Evolutionary conservation across 1,140 invertebrate species (phyloP).

Genomic region (Melipona quadrifasciata): DNA sequence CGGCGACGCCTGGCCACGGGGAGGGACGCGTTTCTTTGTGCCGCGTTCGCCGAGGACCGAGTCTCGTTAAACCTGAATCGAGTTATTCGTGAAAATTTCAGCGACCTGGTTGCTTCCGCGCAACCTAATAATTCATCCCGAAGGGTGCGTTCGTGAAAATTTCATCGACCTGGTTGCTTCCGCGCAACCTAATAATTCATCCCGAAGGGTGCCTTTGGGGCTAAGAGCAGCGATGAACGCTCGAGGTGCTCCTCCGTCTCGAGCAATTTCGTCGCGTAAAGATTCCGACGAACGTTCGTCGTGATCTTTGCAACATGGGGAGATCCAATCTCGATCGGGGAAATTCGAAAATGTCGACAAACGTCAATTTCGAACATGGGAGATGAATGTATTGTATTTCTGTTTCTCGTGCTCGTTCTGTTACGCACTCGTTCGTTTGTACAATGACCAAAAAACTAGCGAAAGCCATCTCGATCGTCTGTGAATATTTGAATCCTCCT

Average conservation of each 20-base stretch:
- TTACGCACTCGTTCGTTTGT: no score
- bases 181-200: constrained; percentile 62
- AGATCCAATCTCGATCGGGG: not conserved
- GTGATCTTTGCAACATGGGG: no score
- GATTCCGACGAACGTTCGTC: not conserved
- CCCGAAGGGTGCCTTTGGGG: not conserved
- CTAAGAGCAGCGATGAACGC: not conserved
- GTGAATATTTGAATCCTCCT: no score
- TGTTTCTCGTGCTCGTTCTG: no score
- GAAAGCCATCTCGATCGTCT: no score
- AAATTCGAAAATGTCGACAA: not conserved
- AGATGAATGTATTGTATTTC: no score
- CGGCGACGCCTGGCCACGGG: not conserved
- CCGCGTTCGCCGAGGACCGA: not conserved
- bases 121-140: constrained; percentile 63
- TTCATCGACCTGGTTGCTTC: constrained; percentile 39
- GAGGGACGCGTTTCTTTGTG: constrained; percentile 16
- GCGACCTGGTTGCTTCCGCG: not conserved
- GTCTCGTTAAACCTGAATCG: constrained; percentile 55
- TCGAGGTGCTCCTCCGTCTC: not conserved
- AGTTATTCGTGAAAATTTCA: constrained; percentile 60
- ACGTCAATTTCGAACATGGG: no score
- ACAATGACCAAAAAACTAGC: no score
- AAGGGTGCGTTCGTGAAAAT: constrained; percentile 50
- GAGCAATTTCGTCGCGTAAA: not conserved